These are phyloP conservation scores for Dicrostonyx torquatus DNA, from an alignment of 2,797 vertebrate genomes.

Conservation along the genomic window DNA sequence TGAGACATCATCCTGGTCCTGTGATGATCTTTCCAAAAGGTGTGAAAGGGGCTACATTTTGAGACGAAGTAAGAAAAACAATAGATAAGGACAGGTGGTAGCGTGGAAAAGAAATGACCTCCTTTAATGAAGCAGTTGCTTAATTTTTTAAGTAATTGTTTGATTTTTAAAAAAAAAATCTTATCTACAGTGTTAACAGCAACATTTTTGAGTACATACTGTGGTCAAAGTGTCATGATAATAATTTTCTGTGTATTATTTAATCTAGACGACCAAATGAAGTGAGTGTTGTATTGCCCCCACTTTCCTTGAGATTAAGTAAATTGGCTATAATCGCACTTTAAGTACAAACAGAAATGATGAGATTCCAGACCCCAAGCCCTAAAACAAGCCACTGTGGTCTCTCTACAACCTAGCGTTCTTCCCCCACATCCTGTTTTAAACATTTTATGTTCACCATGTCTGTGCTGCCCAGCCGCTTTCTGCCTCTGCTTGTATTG, in stretches of 20 bases:
- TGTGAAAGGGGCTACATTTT: not conserved
- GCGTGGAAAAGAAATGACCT: not conserved
- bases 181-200: not conserved
- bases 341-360: not conserved
- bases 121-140: not conserved
- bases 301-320: not conserved
- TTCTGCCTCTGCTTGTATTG: conserved; percentile 1
- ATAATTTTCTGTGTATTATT: not conserved
- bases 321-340: not conserved
- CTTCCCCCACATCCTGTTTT: not conserved
- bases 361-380: not conserved
- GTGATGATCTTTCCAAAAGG: not conserved
- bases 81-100: not conserved
- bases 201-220: not conserved
- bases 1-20: not conserved
- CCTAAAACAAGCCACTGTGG: not conserved
- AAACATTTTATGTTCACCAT: not conserved
- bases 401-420: not conserved
- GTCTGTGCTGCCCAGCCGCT: not conserved
- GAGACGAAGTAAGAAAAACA: not conserved
- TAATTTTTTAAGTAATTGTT: not conserved
- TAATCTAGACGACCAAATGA: not conserved
- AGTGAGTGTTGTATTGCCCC: not conserved
- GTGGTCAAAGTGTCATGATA: not conserved
- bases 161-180: not conserved